Evolutionary conservation across 2,888 invertebrate genomes (phyloP), one percentile per base, ranked within the genome.

Genomic region (Hipparchia semele): DNA sequence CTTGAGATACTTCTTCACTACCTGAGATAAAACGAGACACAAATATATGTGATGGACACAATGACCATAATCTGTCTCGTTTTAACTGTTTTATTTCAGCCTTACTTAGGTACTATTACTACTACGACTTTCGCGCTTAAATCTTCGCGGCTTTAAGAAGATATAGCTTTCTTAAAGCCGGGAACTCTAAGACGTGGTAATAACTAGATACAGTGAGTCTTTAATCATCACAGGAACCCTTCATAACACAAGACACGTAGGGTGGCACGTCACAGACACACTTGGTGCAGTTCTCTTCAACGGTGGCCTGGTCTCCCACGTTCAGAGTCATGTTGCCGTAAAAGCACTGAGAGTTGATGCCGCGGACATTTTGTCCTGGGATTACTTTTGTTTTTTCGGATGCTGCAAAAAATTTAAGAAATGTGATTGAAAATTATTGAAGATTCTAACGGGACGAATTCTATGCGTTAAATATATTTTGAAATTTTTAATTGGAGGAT

Each of bases 201-300:
- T 0, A 53, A 53, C 53, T 53, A 53, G 23, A 10, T 46, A 6
- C 23, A 12, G 10, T 39, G 12, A 66, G 56, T n/a, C 1, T 46
- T 65, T 70, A 77, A 33, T 82, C 77, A 51, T 82, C 78, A 71
- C 90, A 90, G 7, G 79, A 76, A 56, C 80, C 84, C 64, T 86
- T 85, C 80, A 83, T 86, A 9, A 83, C 83, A 77, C 94, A 94
- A 2, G 90, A 84, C 0, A 92, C 90, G 80, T 94, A 90, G 0
- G 94, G 94, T 0, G 94, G 94, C 1, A 92, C 87, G 2, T 83
- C 82, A 75, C 94, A 94, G 3, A 83, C 78, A 78, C 94, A 94
- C 51, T 84, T 87, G 59, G 89, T 87, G 77, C 94, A 94, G 9
- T 84, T 81, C 69, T 94, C 92, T 0, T 84, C 85, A 0, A 86